Evolutionary conservation across 2,797 vertebrate species (phyloP).

Genomic region (Coranthus polyacanthus): DNA sequence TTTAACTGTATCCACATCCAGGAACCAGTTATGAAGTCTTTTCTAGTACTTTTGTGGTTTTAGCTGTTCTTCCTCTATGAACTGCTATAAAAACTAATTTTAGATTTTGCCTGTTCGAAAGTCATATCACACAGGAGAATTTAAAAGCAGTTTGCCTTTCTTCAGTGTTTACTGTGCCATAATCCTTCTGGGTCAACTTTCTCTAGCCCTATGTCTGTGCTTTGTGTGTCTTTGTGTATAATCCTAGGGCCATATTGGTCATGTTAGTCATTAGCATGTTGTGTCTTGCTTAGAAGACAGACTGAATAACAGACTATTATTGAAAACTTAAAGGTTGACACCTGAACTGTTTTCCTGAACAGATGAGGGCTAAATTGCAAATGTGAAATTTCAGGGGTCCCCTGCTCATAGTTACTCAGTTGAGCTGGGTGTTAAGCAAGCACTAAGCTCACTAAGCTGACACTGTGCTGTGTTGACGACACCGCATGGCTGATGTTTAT

Average conservation of each 20-base stretch:
- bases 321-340: not conserved
- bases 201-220: constrained; percentile 32
- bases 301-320: constrained; percentile 1
- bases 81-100: constrained; percentile 8
- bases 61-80: constrained; percentile 1
- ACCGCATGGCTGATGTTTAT: constrained; percentile 61
- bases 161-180: constrained; percentile 2
- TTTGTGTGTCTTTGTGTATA: constrained; percentile 51
- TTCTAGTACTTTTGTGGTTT: constrained; percentile 26
- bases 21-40: constrained; percentile 16
- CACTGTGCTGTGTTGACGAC: constrained; percentile 29
- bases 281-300: constrained; percentile 15
- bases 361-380: constrained; percentile 26
- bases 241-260: constrained; percentile 45
- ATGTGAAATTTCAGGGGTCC: constrained; percentile 30
- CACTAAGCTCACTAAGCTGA: constrained; percentile 58
- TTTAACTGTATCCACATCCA: constrained; percentile 18
- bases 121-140: constrained; percentile 16
- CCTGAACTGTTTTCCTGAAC: not conserved
- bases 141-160: constrained; percentile 4
- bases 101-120: constrained; percentile 19
- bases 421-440: constrained; percentile 42
- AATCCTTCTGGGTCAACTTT: constrained; percentile 47
- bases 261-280: constrained; percentile 36
- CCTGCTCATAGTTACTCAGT: constrained; percentile 11